phyloP scores from a whole-genome alignment of 2,113 vertebrate species.

The Xiphophorus couchianus region DNA sequence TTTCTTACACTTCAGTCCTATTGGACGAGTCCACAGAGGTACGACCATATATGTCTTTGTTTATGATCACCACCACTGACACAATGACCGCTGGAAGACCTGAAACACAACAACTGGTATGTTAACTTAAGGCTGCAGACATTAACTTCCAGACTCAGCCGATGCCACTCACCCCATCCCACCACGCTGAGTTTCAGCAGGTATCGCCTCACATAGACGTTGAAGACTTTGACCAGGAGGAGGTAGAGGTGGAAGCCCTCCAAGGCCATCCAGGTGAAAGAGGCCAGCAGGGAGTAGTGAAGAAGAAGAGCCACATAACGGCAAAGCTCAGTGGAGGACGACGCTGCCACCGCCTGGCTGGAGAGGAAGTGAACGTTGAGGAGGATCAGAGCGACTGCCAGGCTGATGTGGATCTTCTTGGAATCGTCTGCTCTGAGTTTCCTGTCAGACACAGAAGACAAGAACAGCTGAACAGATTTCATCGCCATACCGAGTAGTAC shows the following conservation, averaged over 20 bases:
- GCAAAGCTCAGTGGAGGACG: constrained; percentile 23
- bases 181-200: constrained; percentile 73
- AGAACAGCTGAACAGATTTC: too few species aligned
- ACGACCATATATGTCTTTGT: constrained; percentile 24
- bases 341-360: constrained; percentile 8
- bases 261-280: constrained; percentile 73
- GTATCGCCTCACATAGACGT: constrained; percentile 77
- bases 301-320: constrained; percentile 42
- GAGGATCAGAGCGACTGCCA: constrained; percentile 60
- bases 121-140: not conserved
- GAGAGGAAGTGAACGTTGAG: constrained; percentile 66
- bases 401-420: constrained; percentile 64
- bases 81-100: constrained; percentile 69
- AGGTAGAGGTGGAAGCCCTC: constrained; percentile 80
- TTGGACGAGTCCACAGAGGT: not conserved
- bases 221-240: constrained; percentile 74
- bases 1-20: constrained; percentile 35
- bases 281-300: constrained; percentile 74
- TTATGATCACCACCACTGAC: constrained; percentile 33
- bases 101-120: constrained; percentile 27
- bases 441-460: constrained; percentile 31
- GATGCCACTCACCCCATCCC: constrained; percentile 75
- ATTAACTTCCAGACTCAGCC: not conserved
- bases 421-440: constrained; percentile 41
- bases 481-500: too few species aligned